Evolutionary conservation across 2,797 vertebrate genomes (phyloP), one percentile per base, ranked within the genome.

Genomic region (Sphenopsis melanotis): DNA sequence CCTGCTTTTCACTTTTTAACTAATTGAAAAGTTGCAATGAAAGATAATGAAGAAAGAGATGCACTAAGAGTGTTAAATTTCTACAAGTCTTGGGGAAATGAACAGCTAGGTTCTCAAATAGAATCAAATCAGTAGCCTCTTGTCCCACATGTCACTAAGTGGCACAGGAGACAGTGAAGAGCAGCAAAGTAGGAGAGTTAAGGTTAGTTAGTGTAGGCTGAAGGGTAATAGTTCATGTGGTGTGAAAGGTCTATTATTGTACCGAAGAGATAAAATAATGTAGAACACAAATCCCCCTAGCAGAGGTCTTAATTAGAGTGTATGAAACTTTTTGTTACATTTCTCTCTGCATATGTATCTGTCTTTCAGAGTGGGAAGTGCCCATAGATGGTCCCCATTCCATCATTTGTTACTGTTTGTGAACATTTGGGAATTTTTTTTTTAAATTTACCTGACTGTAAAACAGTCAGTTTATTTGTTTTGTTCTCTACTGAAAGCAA

Each of bases 101-200:
- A 79, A 16, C 46, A 16, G 3, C 65, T 79, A 39, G 14, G 9
- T 79, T 61, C 11, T 4, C 36, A 90, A 34, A 42, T 36, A 66
- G 26, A 82, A 24, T 63, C 9, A 47, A 65, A 74, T 61, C 21
- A 64, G 24, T 55, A n/a, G 18, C 79, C 9, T 71, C 12, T 55
- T 59, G 52, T 49, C 26, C 8, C 17, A 5, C 0, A 0, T 60
- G 19, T 52, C 2, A 3, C 39, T 55, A 16, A 61, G 63, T 11
- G 17, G 65, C 19, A 26, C 65, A 57, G 23, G n/a, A 64, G 50
- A 29, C 37, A 27, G 11, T 44, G 78, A 68, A 57, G 24, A 27
- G 24, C 47, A 74, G 44, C 27, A 29, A 68, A 59, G 21, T 47
- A 32, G 39, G 24, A 78, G 5, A 72, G 24, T 44, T 78, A 42